Percentiles rank a stretch among this genome's conserved stretches.
Conservation (phyloP, 2,888 invertebrate species). For the Rhagonycha lutea region DNA sequence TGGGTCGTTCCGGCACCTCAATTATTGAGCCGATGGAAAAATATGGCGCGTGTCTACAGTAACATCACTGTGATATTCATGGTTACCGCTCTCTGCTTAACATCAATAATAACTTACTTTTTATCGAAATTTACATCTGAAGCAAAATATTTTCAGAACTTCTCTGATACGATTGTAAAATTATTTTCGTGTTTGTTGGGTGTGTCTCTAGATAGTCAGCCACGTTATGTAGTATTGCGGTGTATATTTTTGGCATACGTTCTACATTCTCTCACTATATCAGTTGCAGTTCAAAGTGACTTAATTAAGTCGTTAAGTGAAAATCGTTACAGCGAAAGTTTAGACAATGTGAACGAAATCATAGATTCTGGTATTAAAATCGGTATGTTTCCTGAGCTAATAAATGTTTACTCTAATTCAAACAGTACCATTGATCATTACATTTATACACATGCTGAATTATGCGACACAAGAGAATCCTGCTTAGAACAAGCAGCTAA, state of each 20-base stretch:
- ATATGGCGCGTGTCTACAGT: neutral
- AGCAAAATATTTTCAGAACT: neutral
- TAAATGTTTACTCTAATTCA: neutral
- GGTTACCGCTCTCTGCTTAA: neutral
- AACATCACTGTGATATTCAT: neutral
- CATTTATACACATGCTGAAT: neutral
- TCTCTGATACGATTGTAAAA: neutral
- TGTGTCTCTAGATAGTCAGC: neutral
- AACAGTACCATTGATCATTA: neutral
- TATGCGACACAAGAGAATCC: neutral
- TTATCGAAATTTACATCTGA: neutral
- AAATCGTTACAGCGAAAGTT: neutral
- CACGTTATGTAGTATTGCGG: neutral
- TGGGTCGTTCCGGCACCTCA: neutral
- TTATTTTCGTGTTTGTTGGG: neutral
- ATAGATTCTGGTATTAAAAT: neutral
- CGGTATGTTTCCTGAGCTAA: neutral
- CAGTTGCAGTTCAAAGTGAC: neutral
- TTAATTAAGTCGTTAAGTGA: neutral
- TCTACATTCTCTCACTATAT: neutral
- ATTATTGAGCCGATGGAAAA: neutral
- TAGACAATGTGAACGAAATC: neutral
- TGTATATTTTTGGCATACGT: neutral
- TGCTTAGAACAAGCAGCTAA: neutral
- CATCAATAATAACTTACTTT: neutral